Base-by-base conservation (phyloP, 2,888 invertebrate species). In the Drosophila leonis region DNA sequence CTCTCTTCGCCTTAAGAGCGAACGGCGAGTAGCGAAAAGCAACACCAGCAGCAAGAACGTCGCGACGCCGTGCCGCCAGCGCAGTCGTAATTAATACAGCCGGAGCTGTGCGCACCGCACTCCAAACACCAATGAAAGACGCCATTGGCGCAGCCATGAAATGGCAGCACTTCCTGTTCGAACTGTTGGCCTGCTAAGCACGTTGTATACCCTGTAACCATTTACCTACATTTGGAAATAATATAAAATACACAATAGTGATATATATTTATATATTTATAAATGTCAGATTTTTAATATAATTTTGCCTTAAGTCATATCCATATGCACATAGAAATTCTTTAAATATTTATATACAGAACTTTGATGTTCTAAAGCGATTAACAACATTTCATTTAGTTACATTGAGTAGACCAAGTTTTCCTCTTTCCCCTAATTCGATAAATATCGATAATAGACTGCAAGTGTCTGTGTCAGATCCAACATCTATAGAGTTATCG, bases 81-180 rank as follows among this genome's bases (percentile, higher is more conserved):
- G 27, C 24, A 55, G 29, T n/a, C 55, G 31, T 41, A n/a, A 33
- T 20, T 35, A 29, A 33, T 15, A 49, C 27, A 48, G 29, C 29
- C 15, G n/a, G 37, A 6, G 33, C 37, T 57, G 54, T 65, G 65
- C 77, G 37, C 67, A 49, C 74, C 66, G 56, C 41, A 41, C 27
- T n/a, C 31, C 13, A 24, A 10, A 33, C 44, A 46, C 18, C 20
- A 24, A 4, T 33, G 18, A 18, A 41, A 18, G 39, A 39, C 39
- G 60, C 49, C 49, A 49, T 60, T 46, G 46, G 6, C 35, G 3
- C 33, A 18, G 27, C 46, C 20, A 13, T 46, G 35, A 35, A 18
- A 18, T 37, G 46, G 33, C 6, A 12, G 31, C n/a, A 51, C 41
- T 51, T 60, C 49, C 60, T 54, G 37, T 29, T 49, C 0, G 6